Conservation (phyloP, 2,797 vertebrate species). For the Mionectes olivaceus region DNA sequence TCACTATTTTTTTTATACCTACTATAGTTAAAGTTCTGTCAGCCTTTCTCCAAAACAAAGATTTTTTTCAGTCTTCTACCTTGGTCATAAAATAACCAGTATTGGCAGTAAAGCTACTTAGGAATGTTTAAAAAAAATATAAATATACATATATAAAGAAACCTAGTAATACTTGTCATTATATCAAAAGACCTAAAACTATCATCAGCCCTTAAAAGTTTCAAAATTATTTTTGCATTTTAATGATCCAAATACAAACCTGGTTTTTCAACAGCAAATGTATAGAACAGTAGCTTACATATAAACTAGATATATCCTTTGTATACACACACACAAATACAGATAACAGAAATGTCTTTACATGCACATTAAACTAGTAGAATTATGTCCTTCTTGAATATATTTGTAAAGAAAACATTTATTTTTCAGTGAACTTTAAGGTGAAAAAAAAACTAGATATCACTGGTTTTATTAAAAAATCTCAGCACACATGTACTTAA, state of each 20-base stretch:
- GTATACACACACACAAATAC: no score
- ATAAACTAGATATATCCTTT: not conserved
- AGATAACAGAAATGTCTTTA: not conserved
- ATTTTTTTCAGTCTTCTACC: not conserved
- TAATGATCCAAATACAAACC: not conserved
- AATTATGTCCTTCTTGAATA: not conserved
- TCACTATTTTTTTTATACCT: slow-evolving; percentile 53
- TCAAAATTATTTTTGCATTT: not conserved
- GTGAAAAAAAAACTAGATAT: not conserved
- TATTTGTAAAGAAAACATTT: not conserved
- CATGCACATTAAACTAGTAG: not conserved
- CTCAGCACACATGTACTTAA: not conserved
- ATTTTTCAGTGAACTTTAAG: not conserved
- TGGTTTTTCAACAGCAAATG: not conserved
- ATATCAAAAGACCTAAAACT: not conserved
- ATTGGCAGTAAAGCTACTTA: not conserved
- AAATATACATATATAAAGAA: not conserved
- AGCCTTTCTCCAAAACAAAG: not conserved
- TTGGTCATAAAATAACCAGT: not conserved
- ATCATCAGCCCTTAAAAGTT: not conserved
- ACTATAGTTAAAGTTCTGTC: slow-evolving; percentile 54
- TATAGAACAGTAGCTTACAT: not conserved
- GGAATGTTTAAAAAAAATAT: not conserved
- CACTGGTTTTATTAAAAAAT: not conserved
- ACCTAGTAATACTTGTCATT: not conserved